phyloP scores from a whole-genome alignment of 2,797 vertebrate genomes.

The Falco berigora region DNA sequence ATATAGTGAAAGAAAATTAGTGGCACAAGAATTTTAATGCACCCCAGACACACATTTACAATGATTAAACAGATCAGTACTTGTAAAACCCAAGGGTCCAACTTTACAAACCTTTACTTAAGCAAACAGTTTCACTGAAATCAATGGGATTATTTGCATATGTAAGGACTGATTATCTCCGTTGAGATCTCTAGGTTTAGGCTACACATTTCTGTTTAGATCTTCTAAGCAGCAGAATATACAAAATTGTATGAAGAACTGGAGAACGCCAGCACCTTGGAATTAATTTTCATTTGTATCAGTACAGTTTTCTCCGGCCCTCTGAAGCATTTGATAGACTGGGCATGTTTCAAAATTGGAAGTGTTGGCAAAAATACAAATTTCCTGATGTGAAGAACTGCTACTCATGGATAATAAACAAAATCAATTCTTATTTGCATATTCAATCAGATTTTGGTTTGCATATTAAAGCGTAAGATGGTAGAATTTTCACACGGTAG shows the following conservation, averaged over 20 bases:
- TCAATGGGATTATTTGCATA: slow-evolving; percentile 45
- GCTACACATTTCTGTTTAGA: background rate
- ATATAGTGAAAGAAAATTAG: slow-evolving; percentile 29
- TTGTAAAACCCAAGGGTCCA: slow-evolving; percentile 52
- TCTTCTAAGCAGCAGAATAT: background rate
- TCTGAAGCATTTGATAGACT: slow-evolving; percentile 53
- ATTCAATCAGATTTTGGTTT: slow-evolving; percentile 56
- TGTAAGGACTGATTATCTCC: slow-evolving; percentile 10
- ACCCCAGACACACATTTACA: slow-evolving; percentile 36
- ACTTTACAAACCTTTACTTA: slow-evolving; percentile 37
- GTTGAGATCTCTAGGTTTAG: background rate
- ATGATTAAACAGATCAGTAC: slow-evolving; percentile 29
- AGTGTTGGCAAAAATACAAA: slow-evolving; percentile 46
- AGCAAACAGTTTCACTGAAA: slow-evolving; percentile 12
- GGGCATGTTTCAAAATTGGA: slow-evolving; percentile 5
- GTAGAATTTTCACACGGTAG: slow-evolving; percentile 56
- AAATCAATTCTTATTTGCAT: slow-evolving; percentile 64
- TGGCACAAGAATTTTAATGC: slow-evolving; percentile 29
- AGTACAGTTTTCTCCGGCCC: background rate
- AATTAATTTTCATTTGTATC: slow-evolving; percentile 25
- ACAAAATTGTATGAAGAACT: background rate
- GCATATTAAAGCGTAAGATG: slow-evolving; percentile 61
- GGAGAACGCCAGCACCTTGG: background rate
- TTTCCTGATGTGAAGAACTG: slow-evolving; percentile 48
- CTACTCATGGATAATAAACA: slow-evolving; percentile 58